Percentiles rank a stretch among this genome's conserved stretches.
Conservation (phyloP, 2,888 invertebrate species). For the Ormyrus rosae region DNA sequence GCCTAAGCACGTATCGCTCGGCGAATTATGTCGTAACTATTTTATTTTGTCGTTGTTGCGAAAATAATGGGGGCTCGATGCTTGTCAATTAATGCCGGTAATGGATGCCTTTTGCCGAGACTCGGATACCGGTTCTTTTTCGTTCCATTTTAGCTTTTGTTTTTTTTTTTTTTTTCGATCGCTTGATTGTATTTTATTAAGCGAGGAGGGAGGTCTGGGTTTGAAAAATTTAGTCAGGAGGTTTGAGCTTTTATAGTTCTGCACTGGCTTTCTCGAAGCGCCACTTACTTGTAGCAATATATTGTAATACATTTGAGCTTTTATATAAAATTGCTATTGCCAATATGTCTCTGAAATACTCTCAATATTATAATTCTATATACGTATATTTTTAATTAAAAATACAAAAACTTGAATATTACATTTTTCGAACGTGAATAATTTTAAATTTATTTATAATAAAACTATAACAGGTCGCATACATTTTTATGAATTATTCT, state of each 20-base stretch:
- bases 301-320: neutral
- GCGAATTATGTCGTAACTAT: slow-evolving; percentile 44
- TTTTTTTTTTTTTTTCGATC: neutral
- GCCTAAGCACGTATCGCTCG: neutral
- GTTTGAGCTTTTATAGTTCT: neutral
- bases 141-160: no score
- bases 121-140: neutral
- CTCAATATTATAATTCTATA: no score
- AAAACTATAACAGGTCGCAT: no score
- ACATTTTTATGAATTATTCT: no score
- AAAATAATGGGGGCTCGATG: slow-evolving; percentile 35
- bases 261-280: neutral
- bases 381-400: no score
- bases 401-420: no score
- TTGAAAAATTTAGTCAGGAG: slow-evolving; percentile 10
- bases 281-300: neutral
- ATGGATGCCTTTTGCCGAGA: slow-evolving; percentile 37
- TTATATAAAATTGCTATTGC: no score
- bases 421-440: no score
- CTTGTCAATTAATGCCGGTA: slow-evolving; percentile 48
- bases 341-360: no score
- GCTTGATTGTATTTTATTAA: slow-evolving; percentile 44
- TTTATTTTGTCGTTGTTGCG: slow-evolving; percentile 31
- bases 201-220: neutral
- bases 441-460: no score